A percentile compares a stretch with the other conserved stretches of the same genome.
Evolutionary conservation across 1,140 invertebrate genomes (phyloP).

Genomic region (Chionoecetes opilio): DNA sequence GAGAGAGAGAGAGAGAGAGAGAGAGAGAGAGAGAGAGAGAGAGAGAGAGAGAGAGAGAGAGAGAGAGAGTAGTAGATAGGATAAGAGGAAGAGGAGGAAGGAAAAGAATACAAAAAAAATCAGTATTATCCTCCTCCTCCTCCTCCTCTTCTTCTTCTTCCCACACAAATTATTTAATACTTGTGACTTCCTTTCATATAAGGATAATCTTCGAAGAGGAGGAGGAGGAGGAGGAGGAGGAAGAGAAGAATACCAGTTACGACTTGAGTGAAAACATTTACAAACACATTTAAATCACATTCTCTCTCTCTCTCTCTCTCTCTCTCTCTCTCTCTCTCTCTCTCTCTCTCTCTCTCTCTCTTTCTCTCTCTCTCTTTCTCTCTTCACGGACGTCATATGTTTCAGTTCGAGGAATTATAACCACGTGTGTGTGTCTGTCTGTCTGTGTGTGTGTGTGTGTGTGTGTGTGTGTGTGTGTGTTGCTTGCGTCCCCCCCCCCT

Average conservation of each 20-base stretch:
- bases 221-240: slow-evolving; percentile 21
- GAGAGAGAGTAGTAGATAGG: neutral
- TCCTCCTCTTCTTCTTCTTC: slow-evolving; percentile 18
- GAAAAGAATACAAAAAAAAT: neutral
- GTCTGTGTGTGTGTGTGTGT: slow-evolving; percentile 6
- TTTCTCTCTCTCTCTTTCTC: neutral
- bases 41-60: slow-evolving; percentile 33
- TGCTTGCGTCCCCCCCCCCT: neutral
- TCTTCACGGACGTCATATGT: neutral
- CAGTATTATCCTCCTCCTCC: neutral
- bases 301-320: slow-evolving; percentile 38
- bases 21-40: slow-evolving; percentile 30
- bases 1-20: slow-evolving; percentile 25
- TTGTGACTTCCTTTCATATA: neutral
- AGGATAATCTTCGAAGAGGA: neutral
- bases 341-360: slow-evolving; percentile 40
- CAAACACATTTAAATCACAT: neutral
- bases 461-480: neutral
- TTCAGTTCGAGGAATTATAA: neutral
- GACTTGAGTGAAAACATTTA: neutral
- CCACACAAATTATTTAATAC: neutral
- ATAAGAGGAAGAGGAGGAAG: neutral
- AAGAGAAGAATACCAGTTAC: neutral
- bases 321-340: slow-evolving; percentile 62
- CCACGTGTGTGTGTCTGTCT: neutral